Conservation (phyloP, 2,113 vertebrate genomes). For the Boulengeromyrus knoepffleri region DNA sequence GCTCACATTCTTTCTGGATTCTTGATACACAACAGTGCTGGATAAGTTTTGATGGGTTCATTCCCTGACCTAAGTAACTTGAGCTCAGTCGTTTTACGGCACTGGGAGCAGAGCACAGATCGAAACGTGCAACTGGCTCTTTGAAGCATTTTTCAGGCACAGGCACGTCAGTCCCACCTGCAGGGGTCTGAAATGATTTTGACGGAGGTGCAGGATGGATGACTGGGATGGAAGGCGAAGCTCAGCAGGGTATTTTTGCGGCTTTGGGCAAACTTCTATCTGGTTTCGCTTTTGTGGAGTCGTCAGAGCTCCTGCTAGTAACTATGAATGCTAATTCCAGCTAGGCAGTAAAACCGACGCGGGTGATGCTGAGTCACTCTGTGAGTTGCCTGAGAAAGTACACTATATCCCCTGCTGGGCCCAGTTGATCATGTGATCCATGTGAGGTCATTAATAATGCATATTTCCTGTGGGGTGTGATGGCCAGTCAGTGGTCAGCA, state of each 20-base stretch:
- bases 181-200: background rate
- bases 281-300: background rate
- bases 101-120: background rate
- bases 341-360: background rate
- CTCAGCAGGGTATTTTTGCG: background rate
- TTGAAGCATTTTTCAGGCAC: background rate
- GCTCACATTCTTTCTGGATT: background rate
- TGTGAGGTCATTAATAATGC: background rate
- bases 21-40: background rate
- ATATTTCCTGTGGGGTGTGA: background rate
- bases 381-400: background rate
- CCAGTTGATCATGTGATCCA: background rate
- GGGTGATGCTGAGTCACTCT: background rate
- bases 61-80: background rate
- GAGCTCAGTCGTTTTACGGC: background rate
- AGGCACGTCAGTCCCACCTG: background rate
- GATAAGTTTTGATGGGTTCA: background rate
- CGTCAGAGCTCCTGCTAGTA: background rate
- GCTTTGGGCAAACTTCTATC: background rate
- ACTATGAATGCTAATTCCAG: background rate
- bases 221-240: background rate
- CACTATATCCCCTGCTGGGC: background rate
- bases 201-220: background rate
- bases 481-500: background rate
- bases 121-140: background rate